Evolutionary conservation across 2,113 vertebrate genomes (phyloP), one percentile per base, ranked within the genome.

Genomic region (Propithecus coquereli): DNA sequence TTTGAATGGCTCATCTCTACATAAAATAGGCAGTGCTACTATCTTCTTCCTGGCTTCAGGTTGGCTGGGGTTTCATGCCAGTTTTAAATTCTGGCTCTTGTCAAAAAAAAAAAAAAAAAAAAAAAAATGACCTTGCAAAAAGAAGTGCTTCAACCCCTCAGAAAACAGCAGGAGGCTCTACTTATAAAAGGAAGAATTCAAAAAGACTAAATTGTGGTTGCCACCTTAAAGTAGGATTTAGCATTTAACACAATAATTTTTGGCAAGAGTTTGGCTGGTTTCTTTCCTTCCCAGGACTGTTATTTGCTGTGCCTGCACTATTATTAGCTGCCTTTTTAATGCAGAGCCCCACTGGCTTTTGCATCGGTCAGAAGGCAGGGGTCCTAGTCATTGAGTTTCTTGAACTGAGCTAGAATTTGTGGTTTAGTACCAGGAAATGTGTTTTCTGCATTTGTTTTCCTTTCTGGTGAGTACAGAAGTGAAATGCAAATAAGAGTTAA

Each of bases 201-300:
- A 54, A 96, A 84, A 96, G 61, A 73, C 71, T 76, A 23, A 88
- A 68, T n/a, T 79, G 66, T 92, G 68, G 71, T 82, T 92, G 40
- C 57, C 73, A 40, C 27, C 50, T 73, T 52, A 76, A 92, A 87
- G 76, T 27, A 71, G 54, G 37, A 76, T 54, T 86, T 92, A 81
- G 54, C 13, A 77, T 70, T 91, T 88, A 70, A 70, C 57, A 65
- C 54, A 74, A 63, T 97, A 63, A 59, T 57, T 97, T 96, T 87
- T 92, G 94, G 90, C 92, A 88, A 79, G n/a, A 63, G 25, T 88
- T 65, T 47, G 77, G 32, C 71, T 85, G 59, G 23, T 71, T 90
- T 82, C 57, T 87, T 57, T 84, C 70, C 70, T 65, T 54, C n/a
- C 32, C 43, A 34, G 40, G 47, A 18, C 63, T 77, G 54, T 71